Conservation (phyloP, 2,113 vertebrate species). For the Pseudolaguvia tuberculata region DNA sequence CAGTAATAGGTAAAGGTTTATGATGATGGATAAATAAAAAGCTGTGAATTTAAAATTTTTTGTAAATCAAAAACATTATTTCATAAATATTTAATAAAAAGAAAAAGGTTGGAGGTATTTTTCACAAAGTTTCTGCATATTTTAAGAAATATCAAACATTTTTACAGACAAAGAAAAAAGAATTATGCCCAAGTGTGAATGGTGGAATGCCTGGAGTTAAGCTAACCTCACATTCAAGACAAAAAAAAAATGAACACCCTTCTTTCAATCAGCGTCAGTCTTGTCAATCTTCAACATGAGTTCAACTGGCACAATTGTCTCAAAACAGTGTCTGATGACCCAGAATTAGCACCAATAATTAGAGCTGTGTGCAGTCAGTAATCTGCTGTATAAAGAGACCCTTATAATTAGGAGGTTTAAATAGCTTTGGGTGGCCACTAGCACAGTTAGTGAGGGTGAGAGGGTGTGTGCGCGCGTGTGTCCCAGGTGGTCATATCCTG, state of each 20-base stretch:
- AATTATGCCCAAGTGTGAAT: not conserved
- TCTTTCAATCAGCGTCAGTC: slow-evolving; percentile 6
- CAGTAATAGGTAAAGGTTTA: no score
- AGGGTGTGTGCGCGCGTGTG: slow-evolving; percentile 13
- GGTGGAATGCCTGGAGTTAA: not conserved
- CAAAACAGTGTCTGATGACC: slow-evolving; percentile 47
- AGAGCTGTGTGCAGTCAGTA: slow-evolving; percentile 46
- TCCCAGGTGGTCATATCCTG: slow-evolving; percentile 41
- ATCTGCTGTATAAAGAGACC: slow-evolving; percentile 43
- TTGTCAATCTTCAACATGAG: slow-evolving; percentile 13
- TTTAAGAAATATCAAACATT: not conserved
- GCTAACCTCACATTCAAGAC: slow-evolving; percentile 9
- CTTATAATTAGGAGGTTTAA: slow-evolving; percentile 56
- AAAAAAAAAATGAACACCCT: slow-evolving; percentile 14
- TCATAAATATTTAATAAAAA: no score
- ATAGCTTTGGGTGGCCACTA: slow-evolving; percentile 54
- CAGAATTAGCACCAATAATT: slow-evolving; percentile 55
- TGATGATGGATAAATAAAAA: no score
- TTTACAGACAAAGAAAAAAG: not conserved
- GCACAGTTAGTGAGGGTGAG: slow-evolving; percentile 40
- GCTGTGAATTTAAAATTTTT: no score
- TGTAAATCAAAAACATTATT: no score
- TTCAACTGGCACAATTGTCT: slow-evolving; percentile 41
- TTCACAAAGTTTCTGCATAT: not conserved
- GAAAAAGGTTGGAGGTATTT: no score